These are phyloP conservation scores for Parnassius apollo DNA, from an alignment of 2,888 invertebrate species.

Conservation along the genomic window DNA sequence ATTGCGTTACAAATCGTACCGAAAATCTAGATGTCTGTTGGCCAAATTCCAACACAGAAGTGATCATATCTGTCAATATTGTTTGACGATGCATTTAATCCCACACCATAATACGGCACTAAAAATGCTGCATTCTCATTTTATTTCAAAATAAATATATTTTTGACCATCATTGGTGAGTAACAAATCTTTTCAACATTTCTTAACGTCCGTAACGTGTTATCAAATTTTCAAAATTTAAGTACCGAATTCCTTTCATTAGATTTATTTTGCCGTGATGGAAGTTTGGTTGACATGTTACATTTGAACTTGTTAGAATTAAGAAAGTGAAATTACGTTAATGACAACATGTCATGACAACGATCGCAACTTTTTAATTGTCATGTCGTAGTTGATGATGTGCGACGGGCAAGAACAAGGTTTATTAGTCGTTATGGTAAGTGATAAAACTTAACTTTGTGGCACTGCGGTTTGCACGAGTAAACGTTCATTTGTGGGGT, in stretches of 20 bases:
- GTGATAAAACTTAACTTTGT: constrained; percentile 70
- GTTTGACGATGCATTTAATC: constrained; percentile 68
- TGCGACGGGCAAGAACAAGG: constrained; percentile 60
- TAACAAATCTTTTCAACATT: constrained; percentile 58
- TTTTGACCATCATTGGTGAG: constrained; percentile 29
- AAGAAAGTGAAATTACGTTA: no score
- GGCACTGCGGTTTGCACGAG: constrained; percentile 53
- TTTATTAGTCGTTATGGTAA: constrained; percentile 74
- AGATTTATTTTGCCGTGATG: no score
- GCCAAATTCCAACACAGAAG: constrained; percentile 74
- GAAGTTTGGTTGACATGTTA: no score
- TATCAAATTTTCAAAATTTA: constrained; percentile 42
- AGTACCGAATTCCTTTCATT: no score
- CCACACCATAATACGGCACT: constrained; percentile 43
- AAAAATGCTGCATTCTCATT: constrained; percentile 32
- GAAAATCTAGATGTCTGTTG: constrained; percentile 74
- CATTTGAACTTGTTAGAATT: no score
- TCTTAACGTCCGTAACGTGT: constrained; percentile 58
- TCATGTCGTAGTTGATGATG: constrained; percentile 58
- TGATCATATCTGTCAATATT: constrained; percentile 81
- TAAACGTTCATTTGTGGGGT: constrained; percentile 70
- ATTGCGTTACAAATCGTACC: constrained; percentile 75
- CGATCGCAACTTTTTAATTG: constrained; percentile 64
- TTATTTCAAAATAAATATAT: constrained; percentile 24
- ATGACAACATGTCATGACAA: constrained; percentile 48